These are phyloP conservation scores for Sinhomidia bicolor DNA, from an alignment of 2,888 invertebrate species.

Conservation along the genomic window DNA sequence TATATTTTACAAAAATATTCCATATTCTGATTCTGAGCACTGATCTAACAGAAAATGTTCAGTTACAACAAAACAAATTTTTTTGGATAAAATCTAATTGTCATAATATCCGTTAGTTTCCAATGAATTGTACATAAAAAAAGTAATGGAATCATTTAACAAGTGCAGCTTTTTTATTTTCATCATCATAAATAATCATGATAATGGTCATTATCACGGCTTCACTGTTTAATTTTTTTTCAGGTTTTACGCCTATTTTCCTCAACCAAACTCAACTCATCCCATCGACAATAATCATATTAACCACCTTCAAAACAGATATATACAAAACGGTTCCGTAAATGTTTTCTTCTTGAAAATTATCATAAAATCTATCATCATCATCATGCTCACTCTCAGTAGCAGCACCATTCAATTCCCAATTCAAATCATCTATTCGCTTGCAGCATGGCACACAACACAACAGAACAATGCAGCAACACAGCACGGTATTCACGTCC, in stretches of 20 bases:
- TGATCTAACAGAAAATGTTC: too few relatives aligned
- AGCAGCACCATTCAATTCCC: conserved; percentile 22
- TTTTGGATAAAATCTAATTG: not conserved
- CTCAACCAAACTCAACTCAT: conserved; percentile 28
- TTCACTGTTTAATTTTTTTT: conserved; percentile 56
- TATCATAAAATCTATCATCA: conserved; percentile 11
- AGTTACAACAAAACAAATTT: too few relatives aligned
- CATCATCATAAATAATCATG: not conserved
- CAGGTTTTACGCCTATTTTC: conserved; percentile 63
- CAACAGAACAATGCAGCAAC: not conserved
- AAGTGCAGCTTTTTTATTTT: not conserved
- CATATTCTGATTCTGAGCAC: too few relatives aligned
- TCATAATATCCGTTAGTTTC: not conserved
- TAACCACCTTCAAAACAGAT: not conserved
- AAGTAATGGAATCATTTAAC: not conserved
- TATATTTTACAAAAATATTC: not conserved
- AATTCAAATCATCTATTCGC: conserved; percentile 39
- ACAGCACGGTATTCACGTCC: conserved; percentile 21
- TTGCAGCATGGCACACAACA: conserved; percentile 35
- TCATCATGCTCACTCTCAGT: not conserved
- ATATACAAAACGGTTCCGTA: conserved; percentile 31
- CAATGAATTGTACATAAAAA: not conserved
- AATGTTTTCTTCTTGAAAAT: conserved; percentile 34
- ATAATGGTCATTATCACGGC: conserved; percentile 63
- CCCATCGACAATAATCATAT: conserved; percentile 33